Percentiles rank a stretch among this genome's conserved stretches.
Evolutionary conservation across 2,113 vertebrate genomes (phyloP).

Genomic region (Ictalurus furcatus): DNA sequence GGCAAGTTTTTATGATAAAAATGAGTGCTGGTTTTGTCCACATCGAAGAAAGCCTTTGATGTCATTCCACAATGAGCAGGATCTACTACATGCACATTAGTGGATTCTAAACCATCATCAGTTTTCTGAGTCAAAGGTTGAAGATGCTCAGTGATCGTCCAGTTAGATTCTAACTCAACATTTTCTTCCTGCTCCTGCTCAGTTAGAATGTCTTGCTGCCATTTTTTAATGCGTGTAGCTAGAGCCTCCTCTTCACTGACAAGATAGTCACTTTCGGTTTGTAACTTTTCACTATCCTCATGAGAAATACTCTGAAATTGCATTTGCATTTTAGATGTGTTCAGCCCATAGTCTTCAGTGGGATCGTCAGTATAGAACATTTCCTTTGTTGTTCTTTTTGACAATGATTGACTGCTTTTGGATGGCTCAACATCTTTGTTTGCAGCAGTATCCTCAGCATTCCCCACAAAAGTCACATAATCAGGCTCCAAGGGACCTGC

Average conservation of each 20-base stretch:
- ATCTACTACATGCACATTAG: slow-evolving; percentile 9
- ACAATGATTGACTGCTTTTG: slow-evolving; percentile 13
- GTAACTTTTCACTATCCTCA: slow-evolving; percentile 64
- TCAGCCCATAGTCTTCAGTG: slow-evolving; percentile 17
- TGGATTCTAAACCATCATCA: slow-evolving; percentile 22
- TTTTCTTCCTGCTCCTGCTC: slow-evolving; percentile 73
- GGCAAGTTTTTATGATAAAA: background rate
- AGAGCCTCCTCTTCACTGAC: slow-evolving; percentile 72
- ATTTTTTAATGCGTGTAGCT: slow-evolving; percentile 71
- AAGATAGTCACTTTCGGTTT: slow-evolving; percentile 71
- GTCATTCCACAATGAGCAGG: background rate
- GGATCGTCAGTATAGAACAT: slow-evolving; percentile 32
- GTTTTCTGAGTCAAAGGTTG: slow-evolving; percentile 44
- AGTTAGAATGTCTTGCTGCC: slow-evolving; percentile 68
- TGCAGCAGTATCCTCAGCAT: background rate
- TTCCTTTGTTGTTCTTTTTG: slow-evolving; percentile 42
- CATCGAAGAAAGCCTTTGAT: background rate
- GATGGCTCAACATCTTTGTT: slow-evolving; percentile 29
- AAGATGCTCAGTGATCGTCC: slow-evolving; percentile 61
- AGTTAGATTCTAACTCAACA: slow-evolving; percentile 70
- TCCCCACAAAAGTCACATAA: slow-evolving; percentile 49
- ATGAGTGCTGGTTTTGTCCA: slow-evolving; percentile 13
- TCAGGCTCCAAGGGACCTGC: slow-evolving; percentile 51
- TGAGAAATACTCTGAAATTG: slow-evolving; percentile 26
- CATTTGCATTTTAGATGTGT: slow-evolving; percentile 18